These are phyloP conservation scores for Columbina picui DNA, from an alignment of 2,113 vertebrate species.

Conservation along the genomic window DNA sequence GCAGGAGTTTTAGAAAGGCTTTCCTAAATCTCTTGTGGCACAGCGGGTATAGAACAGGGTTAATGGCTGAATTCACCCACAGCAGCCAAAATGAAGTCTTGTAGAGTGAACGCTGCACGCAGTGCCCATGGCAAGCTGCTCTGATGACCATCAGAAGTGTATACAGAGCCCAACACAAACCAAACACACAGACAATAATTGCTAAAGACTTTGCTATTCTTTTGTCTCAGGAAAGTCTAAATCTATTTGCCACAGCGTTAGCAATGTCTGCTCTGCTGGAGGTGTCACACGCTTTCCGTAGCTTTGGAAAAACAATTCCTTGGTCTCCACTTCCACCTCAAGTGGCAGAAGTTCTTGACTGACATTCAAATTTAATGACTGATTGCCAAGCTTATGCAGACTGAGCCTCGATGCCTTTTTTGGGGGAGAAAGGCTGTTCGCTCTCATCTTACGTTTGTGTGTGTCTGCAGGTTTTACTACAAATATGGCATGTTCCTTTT, in stretches of 20 bases:
- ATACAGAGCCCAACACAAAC: constrained; percentile 81
- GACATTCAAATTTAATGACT: neutral
- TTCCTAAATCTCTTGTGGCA: constrained; percentile 79
- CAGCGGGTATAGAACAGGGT: constrained; percentile 77
- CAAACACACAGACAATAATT: constrained; percentile 79
- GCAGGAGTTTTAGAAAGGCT: constrained; percentile 78
- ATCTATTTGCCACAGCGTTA: constrained; percentile 57
- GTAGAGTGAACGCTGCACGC: constrained; percentile 74
- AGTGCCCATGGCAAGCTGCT: constrained; percentile 75
- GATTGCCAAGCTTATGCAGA: constrained; percentile 2
- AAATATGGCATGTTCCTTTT: constrained; percentile 51
- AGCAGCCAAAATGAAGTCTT: constrained; percentile 82
- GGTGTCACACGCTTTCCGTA: neutral
- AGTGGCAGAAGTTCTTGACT: constrained; percentile 63
- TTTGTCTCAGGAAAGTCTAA: constrained; percentile 75
- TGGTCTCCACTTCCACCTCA: constrained; percentile 45
- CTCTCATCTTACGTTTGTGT: neutral
- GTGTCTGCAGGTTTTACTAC: constrained; percentile 64
- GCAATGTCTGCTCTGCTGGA: constrained; percentile 16
- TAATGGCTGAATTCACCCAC: constrained; percentile 82
- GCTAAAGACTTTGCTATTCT: constrained; percentile 79
- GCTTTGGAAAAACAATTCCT: constrained; percentile 43
- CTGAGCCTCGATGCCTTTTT: neutral
- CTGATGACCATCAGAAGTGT: constrained; percentile 79
- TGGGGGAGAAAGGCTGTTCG: neutral